phyloP scores from a whole-genome alignment of 1,140 invertebrate genomes.

The Macrostomum lignano region DNA sequence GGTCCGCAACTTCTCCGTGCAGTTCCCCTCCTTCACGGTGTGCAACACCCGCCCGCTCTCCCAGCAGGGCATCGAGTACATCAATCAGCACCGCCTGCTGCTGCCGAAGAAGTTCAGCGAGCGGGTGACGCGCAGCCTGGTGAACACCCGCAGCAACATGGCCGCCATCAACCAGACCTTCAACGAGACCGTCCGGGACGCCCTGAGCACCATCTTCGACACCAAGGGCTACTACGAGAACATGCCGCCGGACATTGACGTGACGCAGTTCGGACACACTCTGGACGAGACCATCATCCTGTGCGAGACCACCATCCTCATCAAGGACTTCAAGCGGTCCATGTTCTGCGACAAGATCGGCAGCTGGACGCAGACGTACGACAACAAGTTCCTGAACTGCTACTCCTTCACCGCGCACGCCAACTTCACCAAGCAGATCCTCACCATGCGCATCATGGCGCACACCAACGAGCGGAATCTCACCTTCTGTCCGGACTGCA shows the following conservation, averaged over 20 bases:
- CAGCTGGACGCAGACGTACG: background rate
- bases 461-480: background rate
- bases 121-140: too few species aligned
- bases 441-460: background rate
- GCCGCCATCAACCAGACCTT: background rate
- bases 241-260: background rate
- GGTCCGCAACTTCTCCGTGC: background rate
- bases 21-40: background rate
- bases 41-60: conserved; percentile 1
- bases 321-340: background rate
- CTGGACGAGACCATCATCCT: background rate
- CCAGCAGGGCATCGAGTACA: background rate
- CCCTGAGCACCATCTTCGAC: background rate
- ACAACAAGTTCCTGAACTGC: background rate
- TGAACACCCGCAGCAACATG: background rate
- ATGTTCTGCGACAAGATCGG: background rate
- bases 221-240: background rate
- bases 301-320: background rate
- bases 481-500: background rate
- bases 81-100: background rate
- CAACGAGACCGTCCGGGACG: background rate
- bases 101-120: background rate
- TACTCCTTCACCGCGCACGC: background rate
- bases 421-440: background rate
- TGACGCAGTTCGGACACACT: background rate